These are phyloP conservation scores for Chlorocebus sabaeus DNA, from an alignment of 2,113 vertebrate species.

Conservation along the genomic window DNA sequence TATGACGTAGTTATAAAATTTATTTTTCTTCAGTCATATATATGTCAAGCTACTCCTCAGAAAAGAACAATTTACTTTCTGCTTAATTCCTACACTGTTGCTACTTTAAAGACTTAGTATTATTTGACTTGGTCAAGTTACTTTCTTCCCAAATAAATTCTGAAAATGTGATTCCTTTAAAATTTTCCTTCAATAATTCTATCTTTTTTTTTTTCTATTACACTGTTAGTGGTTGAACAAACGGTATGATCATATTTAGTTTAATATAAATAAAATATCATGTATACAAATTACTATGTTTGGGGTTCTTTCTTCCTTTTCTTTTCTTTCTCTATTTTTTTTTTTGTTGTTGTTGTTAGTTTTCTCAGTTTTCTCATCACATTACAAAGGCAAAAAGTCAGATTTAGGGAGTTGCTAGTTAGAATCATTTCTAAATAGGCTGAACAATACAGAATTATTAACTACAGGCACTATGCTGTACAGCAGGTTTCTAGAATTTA, in stretches of 20 bases:
- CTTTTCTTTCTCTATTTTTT: no score
- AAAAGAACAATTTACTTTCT: not conserved
- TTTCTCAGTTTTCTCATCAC: no score
- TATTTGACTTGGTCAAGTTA: not conserved
- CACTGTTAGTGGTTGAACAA: not conserved
- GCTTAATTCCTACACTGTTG: not conserved
- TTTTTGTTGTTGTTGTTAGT: no score
- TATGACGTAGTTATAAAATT: not conserved
- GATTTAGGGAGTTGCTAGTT: no score
- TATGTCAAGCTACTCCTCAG: not conserved
- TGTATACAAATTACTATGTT: not conserved
- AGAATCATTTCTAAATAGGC: no score
- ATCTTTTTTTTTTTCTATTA: not conserved
- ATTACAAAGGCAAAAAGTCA: no score
- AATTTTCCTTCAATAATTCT: not conserved
- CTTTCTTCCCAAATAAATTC: not conserved
- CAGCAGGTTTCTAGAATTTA: no score
- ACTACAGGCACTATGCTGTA: no score
- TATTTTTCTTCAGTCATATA: not conserved
- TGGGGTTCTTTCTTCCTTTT: no score
- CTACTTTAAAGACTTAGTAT: not conserved
- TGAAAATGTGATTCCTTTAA: not conserved
- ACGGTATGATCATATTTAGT: not conserved
- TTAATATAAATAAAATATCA: not conserved
- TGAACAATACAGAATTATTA: no score